phyloP scores from a whole-genome alignment of 2,113 vertebrate species.

The Chionis minor region DNA sequence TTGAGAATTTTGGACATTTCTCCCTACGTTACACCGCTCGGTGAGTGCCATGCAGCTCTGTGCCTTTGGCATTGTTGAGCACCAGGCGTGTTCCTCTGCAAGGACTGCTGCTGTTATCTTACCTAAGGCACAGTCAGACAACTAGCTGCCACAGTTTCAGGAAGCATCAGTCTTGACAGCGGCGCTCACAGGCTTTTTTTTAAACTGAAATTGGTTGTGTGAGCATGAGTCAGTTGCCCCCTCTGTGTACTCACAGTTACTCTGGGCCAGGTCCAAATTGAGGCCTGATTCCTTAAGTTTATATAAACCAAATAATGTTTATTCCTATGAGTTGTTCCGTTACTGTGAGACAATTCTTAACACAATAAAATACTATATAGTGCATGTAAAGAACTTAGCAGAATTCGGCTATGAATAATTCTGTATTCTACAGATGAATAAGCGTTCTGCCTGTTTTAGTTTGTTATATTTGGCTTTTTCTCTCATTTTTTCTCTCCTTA shows the following conservation, averaged over 20 bases:
- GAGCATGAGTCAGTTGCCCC: background rate
- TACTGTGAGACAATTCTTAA: background rate
- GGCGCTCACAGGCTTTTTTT: background rate
- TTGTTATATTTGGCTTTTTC: conserved; percentile 17
- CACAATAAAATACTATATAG: background rate
- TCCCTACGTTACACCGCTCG: fast-evolving
- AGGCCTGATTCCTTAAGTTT: background rate
- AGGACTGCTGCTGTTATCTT: background rate
- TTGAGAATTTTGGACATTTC: background rate
- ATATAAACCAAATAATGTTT: background rate
- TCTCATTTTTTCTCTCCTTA: background rate
- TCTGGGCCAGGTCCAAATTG: fast-evolving
- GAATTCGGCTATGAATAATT: background rate
- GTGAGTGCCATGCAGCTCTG: background rate
- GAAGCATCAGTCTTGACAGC: background rate
- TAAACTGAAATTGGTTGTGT: background rate
- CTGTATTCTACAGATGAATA: background rate
- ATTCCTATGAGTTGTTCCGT: background rate
- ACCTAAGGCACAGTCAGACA: background rate
- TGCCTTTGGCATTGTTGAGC: too few species aligned
- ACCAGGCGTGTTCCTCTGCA: background rate
- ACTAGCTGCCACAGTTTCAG: background rate
- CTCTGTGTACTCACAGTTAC: background rate
- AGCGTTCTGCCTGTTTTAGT: background rate
- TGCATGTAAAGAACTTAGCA: background rate